Base-by-base conservation (phyloP, 2,113 vertebrate species). In the Peromyscus leucopus region DNA sequence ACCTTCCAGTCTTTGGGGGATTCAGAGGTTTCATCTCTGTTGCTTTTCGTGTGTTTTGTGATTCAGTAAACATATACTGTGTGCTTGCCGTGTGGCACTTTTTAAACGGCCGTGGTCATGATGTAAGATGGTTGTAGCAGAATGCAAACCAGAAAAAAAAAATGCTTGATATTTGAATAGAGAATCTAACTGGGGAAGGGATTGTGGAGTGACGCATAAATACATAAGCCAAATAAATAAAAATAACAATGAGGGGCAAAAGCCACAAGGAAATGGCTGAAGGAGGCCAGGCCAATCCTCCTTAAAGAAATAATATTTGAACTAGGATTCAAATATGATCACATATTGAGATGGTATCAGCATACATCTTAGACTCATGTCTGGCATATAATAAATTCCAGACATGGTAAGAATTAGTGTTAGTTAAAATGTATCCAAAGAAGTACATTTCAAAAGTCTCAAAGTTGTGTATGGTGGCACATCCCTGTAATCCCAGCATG, bases 391-490 rank as follows among this genome's bases (percentile, higher is more conserved):
- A 69, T 36, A 87, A 78, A 26, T 67, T 67, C 55, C 16, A 65
- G 85, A 91, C 94, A 33, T 72, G 12, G 12, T 82, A 59, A 39
- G 6, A 61, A 61, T 80, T 46, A n/a, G 22, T 75, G 59, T 79
- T 87, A 90, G 36, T 85, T 22, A 95, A 90, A 71, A 69, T 1
- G 26, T 39, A 3, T 93, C 57, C 75, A 84, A 74, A 90, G 69
- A 83, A 89, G 48, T 80, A 57, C 16, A 85, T 51, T 93, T 87
- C 11, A 93, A 42, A 93, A 87, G 28, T 65, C 33, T 86, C 75
- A 59, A 67, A 78, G 24, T 48, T 21, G 28, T 8, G 4, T 33
- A 26, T 65, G 61, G 24, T 42, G 48, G 8, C 26, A 19, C 24
- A 67, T 33, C 28, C 17, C 28, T 48, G 3, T 33, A 28, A 74